Conservation (phyloP, 53 echinoderm and acorn worm species). For the Patiria pectinifera region DNA sequence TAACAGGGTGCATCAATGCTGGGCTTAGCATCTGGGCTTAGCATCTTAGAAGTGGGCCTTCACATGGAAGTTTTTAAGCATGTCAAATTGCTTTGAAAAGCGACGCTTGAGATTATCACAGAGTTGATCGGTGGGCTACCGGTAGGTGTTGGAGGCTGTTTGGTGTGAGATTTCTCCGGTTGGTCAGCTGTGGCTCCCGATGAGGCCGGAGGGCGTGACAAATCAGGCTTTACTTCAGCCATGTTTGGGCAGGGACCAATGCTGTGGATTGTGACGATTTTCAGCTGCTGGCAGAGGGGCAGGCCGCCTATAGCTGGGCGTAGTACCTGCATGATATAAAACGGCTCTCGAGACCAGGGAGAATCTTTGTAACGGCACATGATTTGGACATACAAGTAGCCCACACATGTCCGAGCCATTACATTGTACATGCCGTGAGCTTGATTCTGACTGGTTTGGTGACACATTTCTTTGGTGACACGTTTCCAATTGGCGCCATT, state of each 20-base stretch:
- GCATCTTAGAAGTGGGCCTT: too few species aligned
- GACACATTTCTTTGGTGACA: slow-evolving; percentile 29
- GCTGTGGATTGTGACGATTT: slow-evolving; percentile 67
- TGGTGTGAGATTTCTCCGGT: background rate
- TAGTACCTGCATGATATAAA: slow-evolving; percentile 65
- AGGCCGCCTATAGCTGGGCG: slow-evolving; percentile 72
- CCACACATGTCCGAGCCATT: slow-evolving; percentile 44
- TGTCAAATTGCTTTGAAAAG: slow-evolving; percentile 54
- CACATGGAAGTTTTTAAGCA: slow-evolving; percentile 28
- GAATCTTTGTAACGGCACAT: slow-evolving; percentile 43
- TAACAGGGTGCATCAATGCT: too few species aligned
- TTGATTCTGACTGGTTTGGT: slow-evolving; percentile 32
- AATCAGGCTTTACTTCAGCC: too few species aligned
- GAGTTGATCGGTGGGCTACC: too few species aligned
- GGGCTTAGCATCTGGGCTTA: too few species aligned
- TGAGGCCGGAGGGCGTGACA: too few species aligned
- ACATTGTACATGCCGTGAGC: slow-evolving; percentile 71
- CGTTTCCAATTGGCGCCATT: slow-evolving; percentile 59
- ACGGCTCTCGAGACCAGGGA: slow-evolving; percentile 22
- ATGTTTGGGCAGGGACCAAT: background rate
- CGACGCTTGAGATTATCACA: background rate
- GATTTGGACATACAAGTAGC: slow-evolving; percentile 21
- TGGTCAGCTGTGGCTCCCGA: background rate
- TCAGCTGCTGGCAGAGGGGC: slow-evolving; percentile 53
- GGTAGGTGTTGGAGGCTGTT: background rate